A percentile compares a stretch with the other conserved stretches of the same genome.
Evolutionary conservation across 2,797 vertebrate genomes (phyloP).

Genomic region (Falco novaeseelandiae): DNA sequence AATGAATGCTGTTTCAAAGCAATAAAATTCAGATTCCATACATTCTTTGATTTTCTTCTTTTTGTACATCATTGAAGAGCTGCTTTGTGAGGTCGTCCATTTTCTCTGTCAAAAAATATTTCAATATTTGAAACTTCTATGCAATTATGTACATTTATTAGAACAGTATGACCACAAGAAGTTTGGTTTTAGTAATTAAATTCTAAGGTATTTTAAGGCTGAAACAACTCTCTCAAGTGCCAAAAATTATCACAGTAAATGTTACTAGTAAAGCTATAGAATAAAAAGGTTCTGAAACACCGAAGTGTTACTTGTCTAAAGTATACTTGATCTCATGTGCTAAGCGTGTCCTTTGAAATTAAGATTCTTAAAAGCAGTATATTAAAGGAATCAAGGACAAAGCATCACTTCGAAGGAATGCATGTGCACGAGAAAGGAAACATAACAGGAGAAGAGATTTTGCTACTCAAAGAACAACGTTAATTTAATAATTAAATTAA

Average conservation of each 20-base stretch:
- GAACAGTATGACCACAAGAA: neutral
- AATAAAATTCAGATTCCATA: slow-evolving; percentile 70
- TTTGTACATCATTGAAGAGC: slow-evolving; percentile 86
- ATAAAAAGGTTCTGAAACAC: neutral
- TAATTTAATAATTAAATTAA: neutral
- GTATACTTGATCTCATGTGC: neutral
- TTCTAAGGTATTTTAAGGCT: neutral
- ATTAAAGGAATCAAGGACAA: neutral
- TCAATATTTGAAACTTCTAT: neutral
- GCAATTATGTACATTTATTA: neutral
- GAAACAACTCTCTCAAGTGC: neutral
- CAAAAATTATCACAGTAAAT: neutral
- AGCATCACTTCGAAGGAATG: neutral
- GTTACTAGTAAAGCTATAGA: neutral
- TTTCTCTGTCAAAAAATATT: slow-evolving; percentile 81
- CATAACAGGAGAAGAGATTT: neutral
- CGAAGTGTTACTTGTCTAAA: neutral
- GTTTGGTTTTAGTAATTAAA: neutral
- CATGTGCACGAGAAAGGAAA: neutral
- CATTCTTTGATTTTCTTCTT: slow-evolving; percentile 87
- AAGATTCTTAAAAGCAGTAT: neutral
- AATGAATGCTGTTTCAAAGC: neutral
- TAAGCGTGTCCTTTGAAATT: neutral
- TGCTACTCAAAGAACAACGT: neutral
- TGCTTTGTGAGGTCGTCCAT: slow-evolving; percentile 87